These are phyloP conservation scores for Ashinkailepas kermadecensis DNA, from an alignment of 2,888 invertebrate genomes.

Conservation along the genomic window DNA sequence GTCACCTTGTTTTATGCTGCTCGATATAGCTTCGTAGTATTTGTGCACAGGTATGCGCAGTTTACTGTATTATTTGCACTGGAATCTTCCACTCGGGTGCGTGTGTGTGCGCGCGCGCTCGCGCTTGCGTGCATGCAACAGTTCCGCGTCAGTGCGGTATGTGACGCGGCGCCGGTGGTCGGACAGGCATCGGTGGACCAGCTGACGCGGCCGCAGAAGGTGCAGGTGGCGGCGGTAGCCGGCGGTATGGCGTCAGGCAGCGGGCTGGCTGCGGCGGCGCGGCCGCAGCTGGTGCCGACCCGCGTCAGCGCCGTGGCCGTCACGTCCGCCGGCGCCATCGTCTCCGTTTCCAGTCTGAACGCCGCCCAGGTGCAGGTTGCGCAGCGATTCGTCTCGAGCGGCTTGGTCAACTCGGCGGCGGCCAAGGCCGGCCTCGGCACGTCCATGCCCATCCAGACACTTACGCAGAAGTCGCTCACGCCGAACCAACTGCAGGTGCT, in stretches of 20 bases:
- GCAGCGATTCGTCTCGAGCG: constrained; percentile 31
- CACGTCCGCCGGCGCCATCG: constrained; percentile 27
- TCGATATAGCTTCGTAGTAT: too few species aligned
- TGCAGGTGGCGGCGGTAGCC: constrained; percentile 41
- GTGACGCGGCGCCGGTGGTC: constrained; percentile 27
- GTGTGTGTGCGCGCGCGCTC: too few species aligned
- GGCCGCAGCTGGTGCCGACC: constrained; percentile 38
- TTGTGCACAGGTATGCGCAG: too few species aligned
- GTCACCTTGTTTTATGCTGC: too few species aligned
- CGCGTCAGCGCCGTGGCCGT: constrained; percentile 37
- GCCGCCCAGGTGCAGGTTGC: constrained; percentile 33
- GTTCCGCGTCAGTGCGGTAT: constrained; percentile 23
- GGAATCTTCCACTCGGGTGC: too few species aligned
- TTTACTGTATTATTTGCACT: too few species aligned
- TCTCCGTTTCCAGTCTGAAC: constrained; percentile 34
- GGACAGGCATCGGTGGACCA: constrained; percentile 27
- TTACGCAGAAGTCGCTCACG: constrained; percentile 33
- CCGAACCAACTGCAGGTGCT: constrained; percentile 25
- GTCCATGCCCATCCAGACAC: constrained; percentile 28
- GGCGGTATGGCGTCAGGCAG: constrained; percentile 2
- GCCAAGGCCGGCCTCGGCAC: constrained; percentile 38
- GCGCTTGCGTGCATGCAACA: too few species aligned
- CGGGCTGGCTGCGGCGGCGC: constrained; percentile 30
- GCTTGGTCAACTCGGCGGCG: constrained; percentile 24
- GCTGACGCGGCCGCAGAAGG: constrained; percentile 29